Base-by-base conservation (phyloP, 1,140 invertebrate genomes). In the Hylyphantes graminicola region DNA sequence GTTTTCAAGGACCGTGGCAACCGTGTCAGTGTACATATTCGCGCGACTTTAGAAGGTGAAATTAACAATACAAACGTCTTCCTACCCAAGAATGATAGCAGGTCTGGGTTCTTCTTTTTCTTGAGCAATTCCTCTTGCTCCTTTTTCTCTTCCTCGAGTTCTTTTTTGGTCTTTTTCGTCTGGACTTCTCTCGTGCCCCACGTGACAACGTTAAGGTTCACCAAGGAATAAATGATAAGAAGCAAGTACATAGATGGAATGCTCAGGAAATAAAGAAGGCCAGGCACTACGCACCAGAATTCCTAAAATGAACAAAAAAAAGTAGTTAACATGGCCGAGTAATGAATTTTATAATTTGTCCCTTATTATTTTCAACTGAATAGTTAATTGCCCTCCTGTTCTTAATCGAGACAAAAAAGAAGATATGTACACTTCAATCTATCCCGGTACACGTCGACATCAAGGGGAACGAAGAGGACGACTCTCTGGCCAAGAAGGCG, bases 161-260 rank as follows among this genome's bases (percentile, higher is more conserved):
- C 73, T 76, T 86, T 86, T 19, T 86, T 86, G 9, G 85, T 77
- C 50, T 86, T 86, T 54, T 85, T 85, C 9, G 83, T 94, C 86
- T 95, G 94, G 1, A 98, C 96, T 92, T 99, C 98, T 86, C 98
- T 92, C 7, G 98, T 99, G 88, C 98, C 98, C 98, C 98, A 99
- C 0, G 97, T 95, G 87, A 99, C 98, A 85, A 98, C 96, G 89
- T 99, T 99, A 67, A 99, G 90, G 91, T 99, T 99, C 89, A 98
- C 97, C 85, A 99, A 94, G 10, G 98, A 99, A 90, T 99, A 99
- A 64, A 99, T 93, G 89, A 98, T 98, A 87, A 99, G 92, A 13
- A 99, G 93, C 86, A 99, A 92, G 91, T 99, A 99, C 94, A 99
- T 99, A 88, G 97, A 98, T 0, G 98, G 98, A 87, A 99, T 98